A percentile compares a stretch with the other conserved stretches of the same genome.
These are phyloP conservation scores for Zaprionus gabonicus DNA, from an alignment of 1,140 invertebrate genomes.

Conservation along the genomic window DNA sequence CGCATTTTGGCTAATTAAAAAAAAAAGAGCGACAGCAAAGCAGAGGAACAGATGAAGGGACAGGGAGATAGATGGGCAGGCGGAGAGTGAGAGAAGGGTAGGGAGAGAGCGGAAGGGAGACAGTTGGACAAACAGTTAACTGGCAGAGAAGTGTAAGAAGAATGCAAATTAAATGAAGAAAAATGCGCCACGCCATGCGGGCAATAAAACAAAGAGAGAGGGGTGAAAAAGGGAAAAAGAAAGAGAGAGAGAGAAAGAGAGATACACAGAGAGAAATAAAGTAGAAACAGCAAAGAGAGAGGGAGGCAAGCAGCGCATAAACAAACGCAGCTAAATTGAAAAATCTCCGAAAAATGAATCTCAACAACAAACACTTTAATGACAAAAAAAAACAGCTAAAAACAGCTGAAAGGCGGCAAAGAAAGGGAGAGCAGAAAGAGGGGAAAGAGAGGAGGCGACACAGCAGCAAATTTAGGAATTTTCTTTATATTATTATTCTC, in stretches of 20 bases:
- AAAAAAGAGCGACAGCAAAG: slow-evolving; percentile 47
- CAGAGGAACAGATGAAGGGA: slow-evolving; percentile 1
- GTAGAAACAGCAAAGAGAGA: background rate
- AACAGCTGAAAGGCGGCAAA: slow-evolving; percentile 50
- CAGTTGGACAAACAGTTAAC: slow-evolving; percentile 1
- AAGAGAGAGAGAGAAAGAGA: background rate
- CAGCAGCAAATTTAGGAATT: slow-evolving; percentile 23
- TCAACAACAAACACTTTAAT: slow-evolving; percentile 36
- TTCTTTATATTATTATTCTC: slow-evolving; percentile 15
- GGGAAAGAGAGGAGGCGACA: background rate
- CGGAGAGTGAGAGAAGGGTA: background rate
- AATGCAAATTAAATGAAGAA: slow-evolving; percentile 78
- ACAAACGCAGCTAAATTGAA: slow-evolving; percentile 67
- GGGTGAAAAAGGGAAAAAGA: background rate
- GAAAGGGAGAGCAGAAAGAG: slow-evolving; percentile 15
- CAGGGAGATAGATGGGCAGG: slow-evolving; percentile 28
- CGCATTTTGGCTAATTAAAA: slow-evolving; percentile 80
- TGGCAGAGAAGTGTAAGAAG: slow-evolving; percentile 44
- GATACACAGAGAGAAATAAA: no score
- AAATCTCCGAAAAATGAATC: slow-evolving; percentile 4
- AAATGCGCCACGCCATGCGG: slow-evolving; percentile 56
- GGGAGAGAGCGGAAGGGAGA: background rate
- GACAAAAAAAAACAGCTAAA: slow-evolving; percentile 40
- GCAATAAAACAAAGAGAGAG: slow-evolving; percentile 33
- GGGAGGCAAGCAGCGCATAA: slow-evolving; percentile 5